Evolutionary conservation across 2,797 vertebrate genomes (phyloP), one percentile per base, ranked within the genome.

Genomic region (Manis crassicaudata): DNA sequence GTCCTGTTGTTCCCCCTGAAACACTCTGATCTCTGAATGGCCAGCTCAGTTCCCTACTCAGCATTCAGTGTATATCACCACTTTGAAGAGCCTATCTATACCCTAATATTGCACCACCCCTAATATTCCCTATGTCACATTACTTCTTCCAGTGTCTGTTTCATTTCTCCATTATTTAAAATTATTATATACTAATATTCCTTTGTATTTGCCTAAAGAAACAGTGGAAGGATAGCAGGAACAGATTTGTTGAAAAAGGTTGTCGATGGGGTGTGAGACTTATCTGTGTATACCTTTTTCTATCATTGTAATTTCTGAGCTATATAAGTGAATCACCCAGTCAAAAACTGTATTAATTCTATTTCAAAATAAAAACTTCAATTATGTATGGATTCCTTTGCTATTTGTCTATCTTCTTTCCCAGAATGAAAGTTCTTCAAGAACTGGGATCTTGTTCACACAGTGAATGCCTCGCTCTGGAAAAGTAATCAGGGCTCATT

Each of bases 381-480:
- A 63, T 50, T 65, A 67, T 50, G 73, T 92, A 85, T 62, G 32
- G 65, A 80, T 85, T 92, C 90, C 37, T 84, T 91, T 65, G 37
- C 16, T 87, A 70, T 63, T 46, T 84, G 20, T 76, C 58, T 92
- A 40, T 37, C 60, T 92, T 75, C 46, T 86, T 43, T 81, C 86
- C 81, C 16, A 68, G 40, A 92, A 86, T 58, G 32, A 92, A 86
- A 62, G 20, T 17, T 79, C 75, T 76, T 25, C 83, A 27, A 77
- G n/a, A 89, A 92, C 18, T 81, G 73, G 29, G 37, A 52, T 18
- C 20, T 46, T 82, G 35, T 73, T 73, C 65, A 46, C 54, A 72
- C 12, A 80, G 50, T 77, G 18, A 52, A 56, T 7, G 63, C 46
- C 37, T 27, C 65, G 56, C 20, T 21, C 56, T 50, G 40, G 75